These are phyloP conservation scores for Gopherus flavomarginatus DNA, from an alignment of 2,113 vertebrate genomes.

Conservation along the genomic window DNA sequence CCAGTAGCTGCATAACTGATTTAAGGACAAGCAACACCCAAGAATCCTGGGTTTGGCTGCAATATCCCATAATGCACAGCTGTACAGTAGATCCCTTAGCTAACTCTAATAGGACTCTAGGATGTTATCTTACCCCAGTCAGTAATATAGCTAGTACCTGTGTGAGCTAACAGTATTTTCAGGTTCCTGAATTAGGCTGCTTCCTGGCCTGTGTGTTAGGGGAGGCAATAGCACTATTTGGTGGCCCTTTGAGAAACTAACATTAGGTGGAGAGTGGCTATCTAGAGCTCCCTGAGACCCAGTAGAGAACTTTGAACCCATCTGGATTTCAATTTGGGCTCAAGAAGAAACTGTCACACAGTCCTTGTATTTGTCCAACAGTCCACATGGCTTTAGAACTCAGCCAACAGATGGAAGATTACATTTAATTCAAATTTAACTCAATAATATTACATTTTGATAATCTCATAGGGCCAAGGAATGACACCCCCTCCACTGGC, in stretches of 20 bases:
- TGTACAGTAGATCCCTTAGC: background rate
- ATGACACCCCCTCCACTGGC: background rate
- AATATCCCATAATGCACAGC: background rate
- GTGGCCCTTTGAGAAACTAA: background rate
- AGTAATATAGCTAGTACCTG: background rate
- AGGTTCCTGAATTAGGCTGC: background rate
- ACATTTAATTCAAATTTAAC: background rate
- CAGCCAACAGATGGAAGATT: conserved; percentile 19
- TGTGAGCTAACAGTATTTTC: background rate
- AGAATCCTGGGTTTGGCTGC: background rate
- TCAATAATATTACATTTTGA: conserved; percentile 15
- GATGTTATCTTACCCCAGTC: background rate
- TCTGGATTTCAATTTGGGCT: conserved; percentile 2
- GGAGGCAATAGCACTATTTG: background rate
- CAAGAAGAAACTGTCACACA: background rate
- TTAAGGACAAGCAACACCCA: background rate
- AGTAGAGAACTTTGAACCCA: conserved; percentile 30
- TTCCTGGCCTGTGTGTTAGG: background rate
- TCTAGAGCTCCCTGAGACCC: background rate
- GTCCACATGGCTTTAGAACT: conserved; percentile 18
- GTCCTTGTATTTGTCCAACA: background rate
- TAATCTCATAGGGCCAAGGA: background rate
- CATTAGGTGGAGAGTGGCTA: background rate
- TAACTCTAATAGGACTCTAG: too few relatives aligned
- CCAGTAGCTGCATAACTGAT: background rate